Evolutionary conservation across 2,797 vertebrate species (phyloP).

Genomic region (Pseudomugil tenellus): DNA sequence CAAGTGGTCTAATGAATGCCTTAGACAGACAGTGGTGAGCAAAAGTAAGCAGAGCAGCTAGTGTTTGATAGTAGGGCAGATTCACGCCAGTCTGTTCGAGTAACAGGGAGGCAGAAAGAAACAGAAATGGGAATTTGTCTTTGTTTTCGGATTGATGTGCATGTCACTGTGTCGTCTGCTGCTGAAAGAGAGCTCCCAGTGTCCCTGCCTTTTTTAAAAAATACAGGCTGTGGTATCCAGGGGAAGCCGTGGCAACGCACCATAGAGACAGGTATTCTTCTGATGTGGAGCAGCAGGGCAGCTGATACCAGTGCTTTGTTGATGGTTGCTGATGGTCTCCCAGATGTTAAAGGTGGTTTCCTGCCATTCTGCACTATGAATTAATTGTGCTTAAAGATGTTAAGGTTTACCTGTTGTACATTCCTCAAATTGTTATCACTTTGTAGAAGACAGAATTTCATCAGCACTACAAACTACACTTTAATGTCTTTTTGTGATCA

Average conservation of each 20-base stretch:
- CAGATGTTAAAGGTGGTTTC: conserved; percentile 40
- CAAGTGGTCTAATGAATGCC: conserved; percentile 52
- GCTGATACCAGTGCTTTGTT: conserved; percentile 58
- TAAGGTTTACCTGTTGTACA: conserved; percentile 46
- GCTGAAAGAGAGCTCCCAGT: conserved; percentile 53
- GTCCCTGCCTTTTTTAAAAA: conserved; percentile 71
- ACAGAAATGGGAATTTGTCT: conserved; percentile 12
- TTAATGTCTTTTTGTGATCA: conserved; percentile 64
- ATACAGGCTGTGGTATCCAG: conserved; percentile 75
- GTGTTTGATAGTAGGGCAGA: conserved; percentile 48
- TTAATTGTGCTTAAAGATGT: conserved; percentile 29
- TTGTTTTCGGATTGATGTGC: conserved; percentile 20
- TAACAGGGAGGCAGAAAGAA: conserved; percentile 7
- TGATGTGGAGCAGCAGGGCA: conserved; percentile 52
- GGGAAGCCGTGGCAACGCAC: conserved; percentile 71
- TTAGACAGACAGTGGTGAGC: conserved; percentile 39
- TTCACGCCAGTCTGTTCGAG: conserved; percentile 19
- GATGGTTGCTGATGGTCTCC: conserved; percentile 27
- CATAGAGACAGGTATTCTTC: conserved; percentile 73
- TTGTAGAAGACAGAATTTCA: conserved; percentile 36
- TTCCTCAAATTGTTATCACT: conserved; percentile 51
- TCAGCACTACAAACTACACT: conserved; percentile 44
- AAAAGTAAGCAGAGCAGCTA: conserved; percentile 27
- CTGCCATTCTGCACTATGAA: conserved; percentile 44
- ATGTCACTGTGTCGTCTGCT: conserved; percentile 44